phyloP scores from a whole-genome alignment of 2,797 vertebrate species.

The Myiotriccus ornatus region DNA sequence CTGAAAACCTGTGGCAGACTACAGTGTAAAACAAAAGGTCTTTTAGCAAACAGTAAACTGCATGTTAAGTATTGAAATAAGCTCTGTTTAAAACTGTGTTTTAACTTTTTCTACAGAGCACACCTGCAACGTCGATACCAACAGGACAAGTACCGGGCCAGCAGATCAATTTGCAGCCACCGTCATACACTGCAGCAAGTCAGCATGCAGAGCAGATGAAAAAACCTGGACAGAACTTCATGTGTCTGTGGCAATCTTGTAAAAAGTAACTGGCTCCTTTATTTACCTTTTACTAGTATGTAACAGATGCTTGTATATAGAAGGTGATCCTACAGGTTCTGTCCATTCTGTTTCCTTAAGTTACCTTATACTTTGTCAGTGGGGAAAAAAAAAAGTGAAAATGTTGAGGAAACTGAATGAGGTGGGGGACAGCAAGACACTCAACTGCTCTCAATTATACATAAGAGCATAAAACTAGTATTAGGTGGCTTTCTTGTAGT shows the following conservation, averaged over 20 bases:
- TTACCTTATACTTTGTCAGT: background rate
- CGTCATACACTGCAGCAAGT: slow-evolving; percentile 78
- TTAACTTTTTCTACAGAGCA: slow-evolving; percentile 78
- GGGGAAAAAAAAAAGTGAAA: background rate
- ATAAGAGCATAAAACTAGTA: background rate
- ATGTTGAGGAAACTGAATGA: background rate
- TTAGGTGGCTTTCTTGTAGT: background rate
- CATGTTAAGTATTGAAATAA: background rate
- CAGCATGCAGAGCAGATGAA: slow-evolving; percentile 84
- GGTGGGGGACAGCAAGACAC: background rate
- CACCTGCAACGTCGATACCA: slow-evolving; percentile 79
- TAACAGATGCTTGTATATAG: background rate
- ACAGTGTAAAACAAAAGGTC: background rate
- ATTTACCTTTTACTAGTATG: slow-evolving; percentile 8
- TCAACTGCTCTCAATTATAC: background rate
- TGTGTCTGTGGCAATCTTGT: slow-evolving; percentile 98
- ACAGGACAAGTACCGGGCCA: slow-evolving; percentile 80
- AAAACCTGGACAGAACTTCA: slow-evolving; percentile 97
- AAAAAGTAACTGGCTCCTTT: slow-evolving; percentile 86
- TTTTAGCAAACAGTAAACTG: background rate
- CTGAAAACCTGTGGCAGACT: background rate
- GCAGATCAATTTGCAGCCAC: slow-evolving; percentile 80
- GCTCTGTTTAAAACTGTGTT: slow-evolving; percentile 36
- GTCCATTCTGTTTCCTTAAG: background rate
- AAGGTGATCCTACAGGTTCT: background rate